Evolutionary conservation across 2,113 vertebrate species (phyloP).

Genomic region (Stomatorhinus ivindoensis): DNA sequence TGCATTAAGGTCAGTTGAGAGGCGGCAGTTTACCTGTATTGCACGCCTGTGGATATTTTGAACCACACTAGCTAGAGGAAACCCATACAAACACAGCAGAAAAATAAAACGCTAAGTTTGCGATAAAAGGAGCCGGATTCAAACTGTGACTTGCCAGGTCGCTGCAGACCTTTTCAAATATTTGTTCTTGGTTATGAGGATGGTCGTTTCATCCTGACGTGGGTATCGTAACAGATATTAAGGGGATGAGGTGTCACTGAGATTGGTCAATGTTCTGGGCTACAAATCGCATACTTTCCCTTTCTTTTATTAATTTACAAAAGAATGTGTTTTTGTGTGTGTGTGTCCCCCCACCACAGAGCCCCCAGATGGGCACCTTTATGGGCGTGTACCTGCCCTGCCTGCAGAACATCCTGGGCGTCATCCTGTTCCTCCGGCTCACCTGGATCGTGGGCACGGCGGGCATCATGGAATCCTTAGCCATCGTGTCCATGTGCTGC

Average conservation of each 20-base stretch:
- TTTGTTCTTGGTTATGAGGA: background rate
- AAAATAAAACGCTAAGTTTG: background rate
- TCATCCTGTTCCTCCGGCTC: conserved; percentile 89
- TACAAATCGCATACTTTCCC: background rate
- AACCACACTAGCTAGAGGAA: background rate
- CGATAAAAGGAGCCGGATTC: background rate
- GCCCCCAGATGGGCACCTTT: conserved; percentile 90
- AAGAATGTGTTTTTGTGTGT: background rate
- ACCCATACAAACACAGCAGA: background rate
- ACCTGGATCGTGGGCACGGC: conserved; percentile 93
- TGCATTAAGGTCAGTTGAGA: background rate
- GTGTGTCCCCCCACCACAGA: conserved; percentile 52
- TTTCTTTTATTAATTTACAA: background rate
- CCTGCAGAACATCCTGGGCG: conserved; percentile 92
- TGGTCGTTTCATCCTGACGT: background rate
- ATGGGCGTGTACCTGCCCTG: conserved; percentile 96
- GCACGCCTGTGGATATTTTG: background rate
- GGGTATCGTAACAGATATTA: background rate
- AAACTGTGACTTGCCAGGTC: background rate
- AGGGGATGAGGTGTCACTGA: background rate
- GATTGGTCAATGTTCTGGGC: background rate
- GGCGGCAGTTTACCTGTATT: background rate
- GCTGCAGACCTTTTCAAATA: background rate
- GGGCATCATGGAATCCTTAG: conserved; percentile 82
- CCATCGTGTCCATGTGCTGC: conserved; percentile 85